Evolutionary conservation across 2,888 invertebrate genomes (phyloP).

Genomic region (Netelia virgata): DNA sequence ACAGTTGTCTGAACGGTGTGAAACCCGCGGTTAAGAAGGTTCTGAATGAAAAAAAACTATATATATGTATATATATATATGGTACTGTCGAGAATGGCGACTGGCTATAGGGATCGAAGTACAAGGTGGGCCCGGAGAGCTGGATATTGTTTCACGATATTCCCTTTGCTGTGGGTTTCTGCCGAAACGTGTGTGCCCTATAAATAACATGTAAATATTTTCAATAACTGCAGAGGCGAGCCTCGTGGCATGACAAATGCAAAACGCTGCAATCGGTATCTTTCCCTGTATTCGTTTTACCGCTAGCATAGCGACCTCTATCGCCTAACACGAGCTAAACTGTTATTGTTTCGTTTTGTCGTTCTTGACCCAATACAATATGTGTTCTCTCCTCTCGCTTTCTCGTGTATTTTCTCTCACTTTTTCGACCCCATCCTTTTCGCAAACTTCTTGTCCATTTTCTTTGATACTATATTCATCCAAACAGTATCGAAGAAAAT

Average conservation of each 20-base stretch:
- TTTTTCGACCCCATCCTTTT: not conserved
- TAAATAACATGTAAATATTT: constrained; percentile 84
- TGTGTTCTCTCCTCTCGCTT: not conserved
- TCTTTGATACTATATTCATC: constrained; percentile 56
- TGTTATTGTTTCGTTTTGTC: constrained; percentile 40
- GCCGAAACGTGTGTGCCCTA: constrained; percentile 81
- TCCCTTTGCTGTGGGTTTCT: constrained; percentile 54
- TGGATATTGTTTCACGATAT: constrained; percentile 75
- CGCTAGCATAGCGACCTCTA: constrained; percentile 31
- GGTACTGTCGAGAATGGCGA: constrained; percentile 30
- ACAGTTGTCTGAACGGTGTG: constrained; percentile 37
- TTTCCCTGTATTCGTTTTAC: constrained; percentile 25
- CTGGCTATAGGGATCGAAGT: constrained; percentile 2
- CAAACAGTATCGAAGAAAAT: constrained; percentile 76
- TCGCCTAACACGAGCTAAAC: constrained; percentile 12
- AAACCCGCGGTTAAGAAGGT: constrained; percentile 54
- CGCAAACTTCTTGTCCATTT: constrained; percentile 3
- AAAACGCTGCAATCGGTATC: constrained; percentile 78
- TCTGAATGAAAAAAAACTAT: constrained; percentile 52
- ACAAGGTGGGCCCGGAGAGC: constrained; percentile 31
- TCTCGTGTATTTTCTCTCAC: not conserved
- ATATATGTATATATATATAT: constrained; percentile 57
- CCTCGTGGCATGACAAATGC: constrained; percentile 82
- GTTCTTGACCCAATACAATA: constrained; percentile 37
- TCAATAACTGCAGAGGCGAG: constrained; percentile 82